Evolutionary conservation across 2,113 vertebrate genomes (phyloP), one percentile per base, ranked within the genome.

Genomic region (Machaerirhynchus nigripectus): DNA sequence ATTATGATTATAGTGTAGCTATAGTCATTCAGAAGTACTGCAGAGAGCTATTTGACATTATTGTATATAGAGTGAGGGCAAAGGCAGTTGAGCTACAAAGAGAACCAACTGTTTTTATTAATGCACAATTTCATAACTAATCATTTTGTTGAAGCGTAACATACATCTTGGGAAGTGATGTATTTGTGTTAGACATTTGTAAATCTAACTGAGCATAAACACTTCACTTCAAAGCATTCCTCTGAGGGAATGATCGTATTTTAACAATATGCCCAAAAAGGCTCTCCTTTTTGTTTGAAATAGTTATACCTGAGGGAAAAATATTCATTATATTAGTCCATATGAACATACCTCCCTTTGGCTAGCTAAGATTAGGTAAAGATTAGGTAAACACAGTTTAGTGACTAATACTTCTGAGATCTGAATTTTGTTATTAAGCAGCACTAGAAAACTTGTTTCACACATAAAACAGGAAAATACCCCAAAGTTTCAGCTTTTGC

Each of bases 201-300:
- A 92, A 92, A 90, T 87, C 69, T 92, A 96, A 93, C 88, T 47
- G 79, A 93, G 86, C 80, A 93, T 95, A 96, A 97, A 96, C 49
- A 61, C 89, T 97, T 95, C 24, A 27, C 91, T 97, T 97, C 94
- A 97, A 97, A 96, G 96, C 95, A 90, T 96, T 96, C 93, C 59
- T 94, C 35, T 14, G 55, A 70, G 53, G 33, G 46, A 95, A 88
- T 50, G 87, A 68, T 89, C 8, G 2, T 90, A 86, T 93, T 96
- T 96, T 88, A 94, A 75, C 64, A 86, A 47, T 31, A 56, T 40
- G 13, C 28, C 88, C 22, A 4, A 57, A 93, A 96, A 71, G 14
- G 18, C 14, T 93, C 0, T 0, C 39, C 65, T 46, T 92, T 76
- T 65, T 82, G 40, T 74, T 95, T 84, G 55, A 84, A 95, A 93